These are phyloP conservation scores for Brachionus calyciflorus DNA, from an alignment of 1,140 invertebrate genomes.

Conservation along the genomic window DNA sequence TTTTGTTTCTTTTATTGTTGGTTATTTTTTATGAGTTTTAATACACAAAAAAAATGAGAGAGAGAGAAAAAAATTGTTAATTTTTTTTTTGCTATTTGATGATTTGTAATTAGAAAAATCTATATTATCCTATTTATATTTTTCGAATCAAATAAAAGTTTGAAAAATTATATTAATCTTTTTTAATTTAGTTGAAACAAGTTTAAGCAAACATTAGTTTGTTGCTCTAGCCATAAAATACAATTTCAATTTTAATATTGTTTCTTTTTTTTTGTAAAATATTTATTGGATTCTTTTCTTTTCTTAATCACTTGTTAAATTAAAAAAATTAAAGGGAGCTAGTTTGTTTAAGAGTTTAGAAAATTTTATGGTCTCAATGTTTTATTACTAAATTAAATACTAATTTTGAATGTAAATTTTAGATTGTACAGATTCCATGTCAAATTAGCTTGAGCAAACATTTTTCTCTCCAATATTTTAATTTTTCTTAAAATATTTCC, in stretches of 20 bases:
- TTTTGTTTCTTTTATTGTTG: background rate
- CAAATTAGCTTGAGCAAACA: conserved; percentile 25
- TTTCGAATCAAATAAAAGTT: conserved; percentile 26
- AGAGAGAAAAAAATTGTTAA: conserved; percentile 12
- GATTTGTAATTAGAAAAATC: conserved; percentile 30
- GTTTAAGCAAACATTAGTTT: conserved; percentile 32
- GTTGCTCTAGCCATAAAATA: background rate
- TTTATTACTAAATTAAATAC: conserved; percentile 28
- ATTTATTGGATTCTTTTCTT: no score
- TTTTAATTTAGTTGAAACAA: conserved; percentile 2
- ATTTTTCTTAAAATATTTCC: no score
- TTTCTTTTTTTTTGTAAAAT: no score
- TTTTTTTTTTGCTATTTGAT: conserved; percentile 15
- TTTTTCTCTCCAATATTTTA: no score
- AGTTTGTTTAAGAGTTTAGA: conserved; percentile 5
- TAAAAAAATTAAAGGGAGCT: background rate
- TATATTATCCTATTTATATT: conserved; percentile 41
- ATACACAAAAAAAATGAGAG: conserved; percentile 1
- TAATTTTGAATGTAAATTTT: conserved; percentile 23
- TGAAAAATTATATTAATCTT: conserved; percentile 3
- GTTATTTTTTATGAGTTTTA: background rate
- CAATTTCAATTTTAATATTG: conserved; percentile 26
- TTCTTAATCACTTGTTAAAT: conserved; percentile 18
- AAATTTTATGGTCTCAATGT: conserved; percentile 14
- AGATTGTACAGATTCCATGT: conserved; percentile 23